Base-by-base conservation (phyloP, 2,797 vertebrate genomes). In the Channallabes apus region DNA sequence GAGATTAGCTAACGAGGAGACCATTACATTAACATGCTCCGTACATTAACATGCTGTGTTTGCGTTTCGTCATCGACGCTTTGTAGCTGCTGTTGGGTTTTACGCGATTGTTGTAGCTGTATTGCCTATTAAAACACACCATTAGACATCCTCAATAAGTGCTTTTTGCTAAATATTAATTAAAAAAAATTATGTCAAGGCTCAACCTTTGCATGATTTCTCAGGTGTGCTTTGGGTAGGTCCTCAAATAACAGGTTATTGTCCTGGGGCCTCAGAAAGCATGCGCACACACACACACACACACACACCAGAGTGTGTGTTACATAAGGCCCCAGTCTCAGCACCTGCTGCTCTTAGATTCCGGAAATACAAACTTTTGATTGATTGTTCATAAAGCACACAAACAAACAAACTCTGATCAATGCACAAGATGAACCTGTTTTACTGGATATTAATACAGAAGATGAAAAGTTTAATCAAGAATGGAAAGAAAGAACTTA, bases 311-410 rank as follows among this genome's bases (percentile, higher is more conserved):
- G 56, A 61, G 61, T 24, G 54, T 61, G 76, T 78, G 29, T 59
- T 77, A 32, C 17, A 59, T 4, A 8, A 22, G 18, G 54, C 54
- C 46, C 35, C 73, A 24, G 38, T 8, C 80, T 82, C 75, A 80
- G 54, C 29, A 9, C 67, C 27, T 38, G 65, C 85, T 15, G 29
- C 29, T 84, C 62, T 51, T 22, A 54, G 38, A 14, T 51, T 20
- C 80, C n/a, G 27, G n/a, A 76, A 77, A 84, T 51, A 51, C 46
- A 83, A 73, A 51, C 80, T 18, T 78, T 27, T 87, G 67, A 86
- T 51, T n/a, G n/a, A n/a, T n/a, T n/a, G n/a, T n/a, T n/a, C n/a
- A n/a, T n/a, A n/a, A n/a, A n/a, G n/a, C n/a, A n/a, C 14, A 35
- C 29, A 38, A 38, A 69, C 29, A 18, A 69, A 18, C 27, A 32